Base-by-base conservation (phyloP, 2,888 invertebrate genomes). In the Chrysopilus asiliformis region DNA sequence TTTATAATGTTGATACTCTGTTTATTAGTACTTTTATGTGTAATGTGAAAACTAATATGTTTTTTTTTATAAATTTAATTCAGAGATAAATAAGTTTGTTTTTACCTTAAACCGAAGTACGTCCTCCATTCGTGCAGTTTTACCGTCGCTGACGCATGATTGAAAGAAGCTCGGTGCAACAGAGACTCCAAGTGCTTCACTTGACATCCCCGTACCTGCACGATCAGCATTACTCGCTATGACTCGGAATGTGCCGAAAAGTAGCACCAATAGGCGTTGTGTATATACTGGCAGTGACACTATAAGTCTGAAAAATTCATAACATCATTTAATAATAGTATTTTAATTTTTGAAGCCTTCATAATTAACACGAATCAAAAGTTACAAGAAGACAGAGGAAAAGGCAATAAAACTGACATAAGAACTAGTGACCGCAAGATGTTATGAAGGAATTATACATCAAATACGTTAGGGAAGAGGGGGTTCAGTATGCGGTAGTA, bases 101-200 rank as follows among this genome's bases (percentile, higher is more conserved):
- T 65, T 65, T 64, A 89, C 89, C 82, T 90, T 90, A 68, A 85
- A 93, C 57, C 90, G 74, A 58, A 87, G 76, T 40, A 93, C 89
- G 66, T 93, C 93, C 68, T 91, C 90, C 84, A 93, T 87, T 64
- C 86, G 84, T 43, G 91, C 93, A 32, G 87, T 83, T 68, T 90
- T 86, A 44, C 90, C 91, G 63, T 90, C 89, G 53, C 86, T 85
- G 53, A 93, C 90, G 68, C 93, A 93, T 48, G 87, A 85, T 66
- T 91, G 91, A 68, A 94, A 93, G 65, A 94, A 89, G 50, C 90
- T 91, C 15, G 93, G 93, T 36, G 93, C 93, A 32, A 93, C 93
- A 26, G 89, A 89, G 53, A 94, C 91, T 45, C 91, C 91, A 48
- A 94, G 70, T 27, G 93, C 91, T 67, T 93, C 91, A 50, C 90